Evolutionary conservation across 2,888 invertebrate genomes (phyloP).

Genomic region (Apamea anceps): DNA sequence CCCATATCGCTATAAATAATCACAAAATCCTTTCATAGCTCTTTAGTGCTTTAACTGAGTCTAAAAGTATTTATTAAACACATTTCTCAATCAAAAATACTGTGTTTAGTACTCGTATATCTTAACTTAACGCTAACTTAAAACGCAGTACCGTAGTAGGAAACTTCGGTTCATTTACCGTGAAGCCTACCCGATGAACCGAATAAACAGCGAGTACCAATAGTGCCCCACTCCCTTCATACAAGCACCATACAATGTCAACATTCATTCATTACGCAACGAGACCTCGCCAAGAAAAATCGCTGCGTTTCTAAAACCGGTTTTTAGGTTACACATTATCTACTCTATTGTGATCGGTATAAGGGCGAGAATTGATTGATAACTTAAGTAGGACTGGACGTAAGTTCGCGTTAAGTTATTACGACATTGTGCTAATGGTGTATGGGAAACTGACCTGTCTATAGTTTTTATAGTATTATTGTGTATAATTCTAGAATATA

Average conservation of each 20-base stretch:
- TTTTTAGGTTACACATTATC: slow-evolving; percentile 57
- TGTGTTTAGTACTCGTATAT: too few species aligned
- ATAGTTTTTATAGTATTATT: slow-evolving; percentile 51
- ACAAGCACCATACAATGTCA: slow-evolving; percentile 83
- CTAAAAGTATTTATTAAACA: not conserved
- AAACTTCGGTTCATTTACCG: slow-evolving; percentile 8
- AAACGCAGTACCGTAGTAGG: not conserved
- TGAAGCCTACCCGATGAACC: slow-evolving; percentile 48
- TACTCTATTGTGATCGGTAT: slow-evolving; percentile 64
- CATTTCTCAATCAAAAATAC: not conserved
- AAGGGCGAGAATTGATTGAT: slow-evolving; percentile 68
- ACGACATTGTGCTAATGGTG: slow-evolving; percentile 73
- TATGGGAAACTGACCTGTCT: slow-evolving; percentile 64
- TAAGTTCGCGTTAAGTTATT: slow-evolving; percentile 73
- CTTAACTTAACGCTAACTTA: slow-evolving; percentile 27
- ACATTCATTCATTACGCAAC: slow-evolving; percentile 87
- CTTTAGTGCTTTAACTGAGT: too few species aligned
- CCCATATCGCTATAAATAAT: too few species aligned
- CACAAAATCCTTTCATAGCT: too few species aligned
- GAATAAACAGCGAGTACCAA: slow-evolving; percentile 60
- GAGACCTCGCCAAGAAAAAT: slow-evolving; percentile 85
- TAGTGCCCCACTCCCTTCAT: slow-evolving; percentile 66
- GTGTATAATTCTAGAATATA: slow-evolving; percentile 25
- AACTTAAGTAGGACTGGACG: slow-evolving; percentile 72
- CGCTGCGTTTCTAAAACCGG: slow-evolving; percentile 79